Base-by-base conservation (phyloP, 2,113 vertebrate genomes). In the Scopus umbretta region DNA sequence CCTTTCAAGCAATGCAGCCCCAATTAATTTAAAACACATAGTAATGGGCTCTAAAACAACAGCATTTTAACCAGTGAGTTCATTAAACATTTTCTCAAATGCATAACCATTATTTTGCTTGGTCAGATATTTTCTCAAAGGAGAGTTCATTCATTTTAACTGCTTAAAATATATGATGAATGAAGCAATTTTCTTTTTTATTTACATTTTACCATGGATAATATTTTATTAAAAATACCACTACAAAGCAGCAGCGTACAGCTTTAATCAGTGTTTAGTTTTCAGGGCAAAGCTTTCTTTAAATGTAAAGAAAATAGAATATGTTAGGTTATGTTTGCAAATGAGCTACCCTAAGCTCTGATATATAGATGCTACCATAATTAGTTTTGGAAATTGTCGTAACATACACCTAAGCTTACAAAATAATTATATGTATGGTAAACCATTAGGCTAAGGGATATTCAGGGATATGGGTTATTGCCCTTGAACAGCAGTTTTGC, bases 71-170 rank as follows among this genome's bases (percentile, higher is more conserved):
- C 55, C 66, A 97, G 82, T 86, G 95, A 97, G 90, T 98, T 97
- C 96, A 98, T 98, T 96, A 98, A 98, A 95, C 92, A 95, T 97
- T 97, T 98, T 98, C 95, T 88, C 56, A 97, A 98, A 98, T 91
- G 89, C 85, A 96, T 96, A 97, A 98, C 93, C 61, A 95, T 98
- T 97, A 95, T 97, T 98, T 98, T 98, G 85, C 95, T 98, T 97
- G 97, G 97, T 98, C 97, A 98, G 96, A 98, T 97, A 95, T 98
- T 98, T 98, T 97, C 97, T 98, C 96, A 95, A 94, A 98, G 97
- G 97, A 95, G 89, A 98, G 45, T 92, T 97, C 68, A 97, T 98
- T 97, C 89, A 97, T 96, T 98, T 97, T 97, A 98, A 96, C 82
- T 97, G 81, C 95, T 97, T 95, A 94, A 98, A 97, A 96, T 91